phyloP scores from a whole-genome alignment of 2,797 vertebrate species.

The Eulemur rubriventer region DNA sequence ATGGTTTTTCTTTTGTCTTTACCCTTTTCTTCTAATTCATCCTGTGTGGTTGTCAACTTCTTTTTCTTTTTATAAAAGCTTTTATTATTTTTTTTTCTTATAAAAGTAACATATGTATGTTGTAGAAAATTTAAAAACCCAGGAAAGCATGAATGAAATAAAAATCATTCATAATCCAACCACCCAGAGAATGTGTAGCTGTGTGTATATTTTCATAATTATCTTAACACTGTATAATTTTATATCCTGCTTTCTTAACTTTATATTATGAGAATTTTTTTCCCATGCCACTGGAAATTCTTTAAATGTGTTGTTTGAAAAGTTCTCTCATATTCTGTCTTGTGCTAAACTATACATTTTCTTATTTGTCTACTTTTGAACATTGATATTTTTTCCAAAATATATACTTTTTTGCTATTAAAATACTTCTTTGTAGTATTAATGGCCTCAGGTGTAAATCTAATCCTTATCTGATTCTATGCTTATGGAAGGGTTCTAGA shows the following conservation, averaged over 20 bases:
- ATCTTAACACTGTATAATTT: conserved; percentile 9
- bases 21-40: background rate
- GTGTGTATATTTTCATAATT: background rate
- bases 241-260: conserved; percentile 12
- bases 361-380: conserved; percentile 7
- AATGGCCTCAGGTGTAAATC: background rate
- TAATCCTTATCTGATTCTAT: conserved; percentile 23
- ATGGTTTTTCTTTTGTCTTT: background rate
- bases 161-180: background rate
- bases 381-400: background rate
- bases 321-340: background rate
- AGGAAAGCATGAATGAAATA: conserved; percentile 29
- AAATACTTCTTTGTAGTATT: background rate
- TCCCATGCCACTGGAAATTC: background rate
- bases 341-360: background rate
- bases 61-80: conserved; percentile 12
- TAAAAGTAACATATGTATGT: background rate
- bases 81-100: conserved; percentile 32
- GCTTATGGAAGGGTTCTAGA: conserved; percentile 12
- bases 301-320: conserved; percentile 29
- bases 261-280: background rate
- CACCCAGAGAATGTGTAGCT: background rate
- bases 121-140: conserved; percentile 12
- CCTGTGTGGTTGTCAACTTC: background rate
- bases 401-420: background rate